Evolutionary conservation across 2,797 vertebrate species (phyloP).

Genomic region (Pterois miles): DNA sequence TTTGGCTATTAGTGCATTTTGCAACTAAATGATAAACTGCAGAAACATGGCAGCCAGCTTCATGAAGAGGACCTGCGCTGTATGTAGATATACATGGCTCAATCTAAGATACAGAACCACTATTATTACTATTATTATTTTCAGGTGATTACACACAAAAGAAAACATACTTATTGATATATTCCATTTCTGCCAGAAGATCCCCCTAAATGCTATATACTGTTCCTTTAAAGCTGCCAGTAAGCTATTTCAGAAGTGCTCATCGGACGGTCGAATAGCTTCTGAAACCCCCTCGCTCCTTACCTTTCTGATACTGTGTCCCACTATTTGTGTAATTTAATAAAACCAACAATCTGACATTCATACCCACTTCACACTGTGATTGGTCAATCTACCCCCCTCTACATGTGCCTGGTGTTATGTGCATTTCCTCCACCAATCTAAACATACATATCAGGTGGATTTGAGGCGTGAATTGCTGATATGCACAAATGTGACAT

Average conservation of each 20-base stretch:
- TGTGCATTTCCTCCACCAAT: background rate
- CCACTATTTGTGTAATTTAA: background rate
- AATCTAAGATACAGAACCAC: too few species aligned
- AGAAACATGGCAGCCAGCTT: too few species aligned
- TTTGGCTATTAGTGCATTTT: too few species aligned
- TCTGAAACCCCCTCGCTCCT: background rate
- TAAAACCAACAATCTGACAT: background rate
- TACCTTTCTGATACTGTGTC: background rate
- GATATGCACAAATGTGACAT: background rate
- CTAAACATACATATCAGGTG: background rate
- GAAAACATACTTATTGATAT: too few species aligned
- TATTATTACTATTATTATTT: too few species aligned
- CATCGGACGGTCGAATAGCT: background rate
- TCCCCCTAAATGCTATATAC: too few species aligned
- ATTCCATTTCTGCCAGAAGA: too few species aligned
- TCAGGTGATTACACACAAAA: too few species aligned
- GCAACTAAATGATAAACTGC: too few species aligned
- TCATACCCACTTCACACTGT: background rate
- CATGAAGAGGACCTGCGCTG: too few species aligned
- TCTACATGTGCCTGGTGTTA: background rate
- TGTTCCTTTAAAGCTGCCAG: background rate
- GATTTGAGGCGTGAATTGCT: background rate
- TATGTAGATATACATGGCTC: too few species aligned
- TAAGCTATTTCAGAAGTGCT: background rate
- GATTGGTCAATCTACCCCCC: background rate